Evolutionary conservation across 2,888 invertebrate genomes (phyloP).

Genomic region (Drosophila tanythrix): DNA sequence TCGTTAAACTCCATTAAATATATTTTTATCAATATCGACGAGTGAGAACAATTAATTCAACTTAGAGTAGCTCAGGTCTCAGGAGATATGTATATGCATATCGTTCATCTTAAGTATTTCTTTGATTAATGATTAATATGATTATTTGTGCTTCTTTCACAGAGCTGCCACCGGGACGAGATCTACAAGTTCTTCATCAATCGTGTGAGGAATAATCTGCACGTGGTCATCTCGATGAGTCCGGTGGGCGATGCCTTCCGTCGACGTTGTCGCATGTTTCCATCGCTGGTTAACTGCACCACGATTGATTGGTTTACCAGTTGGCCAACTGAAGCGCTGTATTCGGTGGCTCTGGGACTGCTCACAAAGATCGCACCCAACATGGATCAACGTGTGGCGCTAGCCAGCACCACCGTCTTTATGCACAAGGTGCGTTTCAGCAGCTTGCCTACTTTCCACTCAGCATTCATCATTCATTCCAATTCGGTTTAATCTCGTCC

Average conservation of each 20-base stretch:
- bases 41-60: neutral
- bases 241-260: conserved; percentile 95
- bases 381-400: conserved; percentile 85
- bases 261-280: conserved; percentile 96
- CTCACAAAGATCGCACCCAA: conserved; percentile 87
- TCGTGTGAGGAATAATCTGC: conserved; percentile 92
- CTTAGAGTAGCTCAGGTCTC: neutral
- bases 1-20: neutral
- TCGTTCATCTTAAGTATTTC: neutral
- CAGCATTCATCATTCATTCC: neutral
- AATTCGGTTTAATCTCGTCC: neutral
- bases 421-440: conserved; percentile 88
- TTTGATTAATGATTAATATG: neutral
- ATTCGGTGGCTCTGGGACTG: conserved; percentile 92
- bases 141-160: neutral
- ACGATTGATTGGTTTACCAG: conserved; percentile 97
- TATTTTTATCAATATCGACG: neutral
- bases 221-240: conserved; percentile 95
- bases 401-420: conserved; percentile 89
- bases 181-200: conserved; percentile 95
- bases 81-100: neutral
- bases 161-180: conserved; percentile 89
- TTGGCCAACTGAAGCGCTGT: conserved; percentile 95
- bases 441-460: neutral
- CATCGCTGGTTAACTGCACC: conserved; percentile 96